phyloP scores from a whole-genome alignment of 2,113 vertebrate genomes.

The Mionectes macconnelli region DNA sequence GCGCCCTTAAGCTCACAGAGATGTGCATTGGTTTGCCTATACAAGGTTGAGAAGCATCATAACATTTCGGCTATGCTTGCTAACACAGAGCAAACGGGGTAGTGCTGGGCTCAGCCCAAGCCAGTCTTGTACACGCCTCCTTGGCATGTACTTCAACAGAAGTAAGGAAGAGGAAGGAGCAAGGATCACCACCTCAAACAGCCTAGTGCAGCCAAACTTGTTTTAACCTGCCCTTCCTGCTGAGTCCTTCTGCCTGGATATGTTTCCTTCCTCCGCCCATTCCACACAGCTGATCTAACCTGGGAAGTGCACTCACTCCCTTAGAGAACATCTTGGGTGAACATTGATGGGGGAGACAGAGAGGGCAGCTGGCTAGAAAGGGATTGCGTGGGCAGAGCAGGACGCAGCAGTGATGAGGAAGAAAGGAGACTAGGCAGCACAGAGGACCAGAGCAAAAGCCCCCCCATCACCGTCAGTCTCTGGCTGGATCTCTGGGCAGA shows the following conservation, averaged over 20 bases:
- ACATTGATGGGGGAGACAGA: not conserved
- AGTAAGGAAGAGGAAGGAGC: not conserved
- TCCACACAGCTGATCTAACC: not conserved
- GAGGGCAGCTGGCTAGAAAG: not conserved
- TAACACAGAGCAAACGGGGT: fast-evolving
- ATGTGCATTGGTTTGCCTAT: not conserved
- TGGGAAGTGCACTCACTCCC: not conserved
- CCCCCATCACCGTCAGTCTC: not conserved
- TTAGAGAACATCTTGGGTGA: not conserved
- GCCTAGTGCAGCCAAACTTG: not conserved
- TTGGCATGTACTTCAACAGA: not conserved
- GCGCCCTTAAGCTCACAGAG: not conserved
- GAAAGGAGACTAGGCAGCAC: not conserved
- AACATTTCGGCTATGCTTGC: not conserved
- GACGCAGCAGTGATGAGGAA: not conserved
- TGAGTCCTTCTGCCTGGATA: not conserved
- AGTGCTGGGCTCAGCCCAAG: not conserved
- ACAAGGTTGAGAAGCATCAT: not conserved
- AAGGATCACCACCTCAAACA: not conserved
- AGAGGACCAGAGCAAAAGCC: not conserved
- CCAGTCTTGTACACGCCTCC: not conserved
- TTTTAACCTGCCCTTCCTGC: not conserved
- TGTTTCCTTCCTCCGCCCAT: not conserved
- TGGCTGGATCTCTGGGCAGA: not conserved
- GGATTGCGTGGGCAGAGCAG: not conserved